Conservation (phyloP, 2,888 invertebrate species). For the Stenoptilia bipunctidactyla region DNA sequence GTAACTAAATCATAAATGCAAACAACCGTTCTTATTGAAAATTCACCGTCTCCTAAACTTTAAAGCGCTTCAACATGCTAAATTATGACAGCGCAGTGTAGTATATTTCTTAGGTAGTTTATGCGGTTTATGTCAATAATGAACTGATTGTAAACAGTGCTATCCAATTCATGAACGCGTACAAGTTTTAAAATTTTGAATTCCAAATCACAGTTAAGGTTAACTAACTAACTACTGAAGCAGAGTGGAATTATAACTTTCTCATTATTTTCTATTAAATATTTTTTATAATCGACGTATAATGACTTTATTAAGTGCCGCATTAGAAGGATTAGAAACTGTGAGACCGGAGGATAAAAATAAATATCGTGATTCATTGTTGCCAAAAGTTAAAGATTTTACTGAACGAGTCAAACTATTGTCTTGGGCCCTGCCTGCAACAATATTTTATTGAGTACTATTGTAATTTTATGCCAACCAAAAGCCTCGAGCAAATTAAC, state of each 20-base stretch:
- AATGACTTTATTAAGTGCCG: conserved; percentile 54
- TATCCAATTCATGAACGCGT: no score
- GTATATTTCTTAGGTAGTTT: no score
- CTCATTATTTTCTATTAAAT: background rate
- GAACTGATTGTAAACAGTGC: no score
- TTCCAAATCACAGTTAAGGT: no score
- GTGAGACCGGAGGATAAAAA: conserved; percentile 37
- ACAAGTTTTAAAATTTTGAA: no score
- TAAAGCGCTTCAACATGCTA: background rate
- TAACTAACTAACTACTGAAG: no score
- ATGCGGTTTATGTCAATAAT: no score
- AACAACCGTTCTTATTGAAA: conserved; percentile 1
- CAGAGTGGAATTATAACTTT: background rate
- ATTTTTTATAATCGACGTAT: conserved; percentile 7
- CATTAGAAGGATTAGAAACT: conserved; percentile 46
- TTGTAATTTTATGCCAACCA: conserved; percentile 42
- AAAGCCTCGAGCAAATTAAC: conserved; percentile 53
- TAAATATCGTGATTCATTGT: conserved; percentile 36
- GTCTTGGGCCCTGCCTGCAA: conserved; percentile 49
- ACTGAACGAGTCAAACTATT: conserved; percentile 47
- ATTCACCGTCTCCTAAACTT: no score
- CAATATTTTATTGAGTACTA: conserved; percentile 49
- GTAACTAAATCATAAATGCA: conserved; percentile 3
- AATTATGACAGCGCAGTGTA: no score
- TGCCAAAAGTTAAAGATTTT: conserved; percentile 38